phyloP scores from a whole-genome alignment of 2,888 invertebrate genomes.

The Scotopteryx bipunctaria region DNA sequence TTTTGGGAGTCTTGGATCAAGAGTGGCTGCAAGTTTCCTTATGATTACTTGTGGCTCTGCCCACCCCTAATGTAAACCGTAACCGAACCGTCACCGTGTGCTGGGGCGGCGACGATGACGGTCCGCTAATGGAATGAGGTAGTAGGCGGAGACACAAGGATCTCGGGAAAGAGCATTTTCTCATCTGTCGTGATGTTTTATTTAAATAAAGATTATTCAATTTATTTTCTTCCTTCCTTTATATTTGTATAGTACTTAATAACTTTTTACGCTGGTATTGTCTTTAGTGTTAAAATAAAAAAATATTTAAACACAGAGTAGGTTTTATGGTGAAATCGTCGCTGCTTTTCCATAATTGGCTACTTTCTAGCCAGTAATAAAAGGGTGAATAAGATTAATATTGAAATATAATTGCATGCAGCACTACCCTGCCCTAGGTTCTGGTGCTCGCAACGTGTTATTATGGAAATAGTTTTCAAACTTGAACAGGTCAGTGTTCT shows the following conservation, averaged over 20 bases:
- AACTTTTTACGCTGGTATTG: background rate
- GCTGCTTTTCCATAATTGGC: slow-evolving; percentile 38
- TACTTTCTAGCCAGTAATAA: slow-evolving; percentile 47
- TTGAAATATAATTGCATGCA: slow-evolving; percentile 71
- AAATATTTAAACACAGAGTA: background rate
- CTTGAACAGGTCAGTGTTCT: slow-evolving; percentile 61
- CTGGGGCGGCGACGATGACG: no score
- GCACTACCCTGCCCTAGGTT: slow-evolving; percentile 40
- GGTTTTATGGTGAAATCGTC: slow-evolving; percentile 20
- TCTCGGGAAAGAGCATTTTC: no score
- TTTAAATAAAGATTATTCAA: no score
- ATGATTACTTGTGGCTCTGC: no score
- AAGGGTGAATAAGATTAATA: slow-evolving; percentile 56
- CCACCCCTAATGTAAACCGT: no score
- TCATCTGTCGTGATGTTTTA: no score
- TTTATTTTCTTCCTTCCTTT: no score
- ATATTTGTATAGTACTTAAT: background rate
- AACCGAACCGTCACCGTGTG: no score
- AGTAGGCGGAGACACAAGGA: no score
- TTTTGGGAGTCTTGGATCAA: no score
- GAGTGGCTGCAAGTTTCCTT: no score
- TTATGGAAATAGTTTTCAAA: slow-evolving; percentile 71
- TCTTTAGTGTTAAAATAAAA: background rate
- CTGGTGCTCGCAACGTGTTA: slow-evolving; percentile 56
- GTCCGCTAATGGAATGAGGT: no score